Evolutionary conservation across 2,888 invertebrate species (phyloP).

Genomic region (Leptinotarsa peninsularis): DNA sequence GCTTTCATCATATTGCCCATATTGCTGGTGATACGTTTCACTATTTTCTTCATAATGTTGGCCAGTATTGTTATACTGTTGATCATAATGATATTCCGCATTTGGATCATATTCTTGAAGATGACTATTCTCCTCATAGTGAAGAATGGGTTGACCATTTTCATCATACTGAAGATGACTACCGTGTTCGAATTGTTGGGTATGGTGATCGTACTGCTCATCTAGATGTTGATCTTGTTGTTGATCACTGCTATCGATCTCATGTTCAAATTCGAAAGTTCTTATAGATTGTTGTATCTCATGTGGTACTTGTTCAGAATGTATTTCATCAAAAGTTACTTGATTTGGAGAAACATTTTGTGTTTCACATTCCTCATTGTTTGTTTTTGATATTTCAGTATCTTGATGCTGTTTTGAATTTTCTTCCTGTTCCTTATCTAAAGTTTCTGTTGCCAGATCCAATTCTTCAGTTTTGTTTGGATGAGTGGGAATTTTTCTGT

Average conservation of each 20-base stretch:
- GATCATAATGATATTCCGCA: conserved; percentile 51
- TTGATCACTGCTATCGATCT: background rate
- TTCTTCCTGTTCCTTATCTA: background rate
- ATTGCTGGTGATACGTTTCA: conserved; percentile 45
- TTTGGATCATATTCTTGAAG: conserved; percentile 49
- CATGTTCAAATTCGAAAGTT: background rate
- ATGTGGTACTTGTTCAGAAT: no score
- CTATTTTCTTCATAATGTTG: conserved; percentile 52
- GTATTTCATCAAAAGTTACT: background rate
- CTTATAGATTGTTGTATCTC: no score
- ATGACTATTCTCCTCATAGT: conserved; percentile 52
- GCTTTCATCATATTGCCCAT: conserved; percentile 40
- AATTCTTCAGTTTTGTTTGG: conserved; percentile 31
- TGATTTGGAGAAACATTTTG: background rate
- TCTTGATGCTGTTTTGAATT: background rate
- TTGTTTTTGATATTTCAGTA: background rate
- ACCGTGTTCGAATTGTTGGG: conserved; percentile 47
- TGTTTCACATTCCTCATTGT: background rate
- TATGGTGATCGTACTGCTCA: conserved; percentile 46
- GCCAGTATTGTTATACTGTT: conserved; percentile 50
- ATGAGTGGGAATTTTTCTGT: background rate
- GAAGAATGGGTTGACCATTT: conserved; percentile 40
- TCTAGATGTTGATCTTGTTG: conserved; percentile 21
- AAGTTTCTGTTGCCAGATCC: conserved; percentile 23
- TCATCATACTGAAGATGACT: conserved; percentile 47